phyloP scores from a whole-genome alignment of 2,888 invertebrate genomes.

The Drosophila acutilabella region DNA sequence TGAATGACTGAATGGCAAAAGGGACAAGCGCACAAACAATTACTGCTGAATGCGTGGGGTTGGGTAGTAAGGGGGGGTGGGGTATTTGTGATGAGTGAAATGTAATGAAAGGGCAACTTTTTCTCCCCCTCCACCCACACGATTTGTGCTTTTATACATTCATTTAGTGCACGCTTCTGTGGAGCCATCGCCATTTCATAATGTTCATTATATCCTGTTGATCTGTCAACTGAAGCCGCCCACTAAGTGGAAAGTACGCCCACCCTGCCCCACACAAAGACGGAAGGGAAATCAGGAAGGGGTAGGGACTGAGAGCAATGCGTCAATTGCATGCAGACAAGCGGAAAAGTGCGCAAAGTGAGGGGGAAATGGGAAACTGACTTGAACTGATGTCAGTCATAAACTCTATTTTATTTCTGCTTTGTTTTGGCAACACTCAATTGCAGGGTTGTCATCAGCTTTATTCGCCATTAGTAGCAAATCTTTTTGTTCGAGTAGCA shows the following conservation, averaged over 20 bases:
- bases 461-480: slow-evolving; percentile 1
- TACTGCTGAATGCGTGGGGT: neutral
- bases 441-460: slow-evolving; percentile 8
- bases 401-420: slow-evolving; percentile 25
- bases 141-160: slow-evolving; percentile 66
- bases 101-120: neutral
- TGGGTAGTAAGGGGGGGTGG: neutral
- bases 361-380: neutral
- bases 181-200: slow-evolving; percentile 66
- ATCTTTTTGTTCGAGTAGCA: slow-evolving; percentile 6
- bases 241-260: slow-evolving; percentile 31
- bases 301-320: slow-evolving; percentile 9
- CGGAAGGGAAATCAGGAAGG: neutral
- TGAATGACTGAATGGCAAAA: slow-evolving; percentile 69
- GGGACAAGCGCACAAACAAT: slow-evolving; percentile 53
- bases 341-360: slow-evolving; percentile 1
- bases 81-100: neutral
- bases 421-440: slow-evolving; percentile 12
- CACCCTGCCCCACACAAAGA: neutral
- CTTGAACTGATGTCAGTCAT: slow-evolving; percentile 33
- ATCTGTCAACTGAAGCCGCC: slow-evolving; percentile 69
- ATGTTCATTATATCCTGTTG: slow-evolving; percentile 81
- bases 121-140: slow-evolving; percentile 4
- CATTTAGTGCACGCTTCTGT: slow-evolving; percentile 70
- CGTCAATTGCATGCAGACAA: slow-evolving; percentile 65